Conservation (phyloP, 2,797 vertebrate genomes). For the Craterocephalus amniculus region DNA sequence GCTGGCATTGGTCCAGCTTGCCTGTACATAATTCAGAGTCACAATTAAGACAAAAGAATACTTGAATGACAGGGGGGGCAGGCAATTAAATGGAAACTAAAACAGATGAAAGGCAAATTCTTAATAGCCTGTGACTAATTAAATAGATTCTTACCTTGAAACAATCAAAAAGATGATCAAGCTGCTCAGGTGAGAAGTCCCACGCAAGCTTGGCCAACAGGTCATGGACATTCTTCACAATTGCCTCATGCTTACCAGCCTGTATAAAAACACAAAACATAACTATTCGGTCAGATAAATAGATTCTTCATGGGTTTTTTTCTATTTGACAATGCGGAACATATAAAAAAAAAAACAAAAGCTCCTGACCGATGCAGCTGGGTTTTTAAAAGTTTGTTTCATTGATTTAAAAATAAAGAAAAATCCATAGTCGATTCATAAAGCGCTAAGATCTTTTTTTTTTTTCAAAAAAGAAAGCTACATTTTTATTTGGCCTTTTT, state of each 20-base stretch:
- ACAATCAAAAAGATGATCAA: conserved; percentile 99
- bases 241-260: conserved; percentile 99
- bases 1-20: conserved; percentile 99
- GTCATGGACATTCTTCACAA: conserved; percentile 99
- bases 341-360: background rate
- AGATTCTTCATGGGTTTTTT: background rate
- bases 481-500: too few species aligned
- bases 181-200: conserved; percentile 99
- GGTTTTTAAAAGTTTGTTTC: too few species aligned
- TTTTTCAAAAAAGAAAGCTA: too few species aligned
- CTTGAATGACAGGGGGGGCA: background rate
- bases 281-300: background rate
- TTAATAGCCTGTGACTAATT: background rate
- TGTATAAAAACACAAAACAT: conserved; percentile 59
- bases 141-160: conserved; percentile 86
- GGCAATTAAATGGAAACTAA: background rate
- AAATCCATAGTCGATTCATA: too few species aligned
- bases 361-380: background rate
- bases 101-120: background rate
- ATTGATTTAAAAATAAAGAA: too few species aligned
- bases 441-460: too few species aligned
- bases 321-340: background rate
- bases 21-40: conserved; percentile 75
- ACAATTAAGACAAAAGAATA: background rate
- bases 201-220: conserved; percentile 97